Evolutionary conservation across 2,888 invertebrate genomes (phyloP), one percentile per base, ranked within the genome.

Genomic region (Clitarchus hookeri): DNA sequence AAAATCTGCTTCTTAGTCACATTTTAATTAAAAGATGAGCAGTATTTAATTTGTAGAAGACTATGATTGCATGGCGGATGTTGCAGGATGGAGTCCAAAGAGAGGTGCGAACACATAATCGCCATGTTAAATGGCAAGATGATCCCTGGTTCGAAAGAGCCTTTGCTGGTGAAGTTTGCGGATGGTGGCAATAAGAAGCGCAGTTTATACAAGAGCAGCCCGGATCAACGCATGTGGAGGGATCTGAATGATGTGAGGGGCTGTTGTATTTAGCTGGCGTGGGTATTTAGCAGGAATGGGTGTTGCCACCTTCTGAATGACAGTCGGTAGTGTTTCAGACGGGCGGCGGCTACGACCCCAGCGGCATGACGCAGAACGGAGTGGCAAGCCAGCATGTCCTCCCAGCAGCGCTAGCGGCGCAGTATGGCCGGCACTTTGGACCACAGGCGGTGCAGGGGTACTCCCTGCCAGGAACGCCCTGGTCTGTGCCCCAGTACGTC

Each of bases 71-170:
- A 48, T 48, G 48, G 48, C 6, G 65, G 8, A 87, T 86, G 84
- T 90, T 88, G 36, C 89, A 95, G 97, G 90, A 98, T 99, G 98
- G 99, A 99, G 92, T 97, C 97, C 87, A 97, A 97, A 91, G 98
- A 99, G 92, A 98, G 98, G 91, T 99, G 99, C 93, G 98, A 99
- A 92, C 96, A 97, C 91, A 98, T 98, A 89, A 99, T 99, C 90
- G 94, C 96, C 92, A 95, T 96, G 92, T 98, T 98, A 91, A 98
- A 99, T 91, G 97, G 97, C 86, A 96, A 96, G 91, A 94, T 95
- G 89, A 94, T 99, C 90, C 95, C 96, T 89, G 98, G 98, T 89
- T 96, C 96, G 91, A 97, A 97, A 92, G 98, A 99, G 92, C 96
- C 98, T 85, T 94, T 99, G 89, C 94, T 99, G 90, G 99, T 99